Evolutionary conservation across 1,140 invertebrate genomes (phyloP).

Genomic region (Trachymyrmex septentrionalis): DNA sequence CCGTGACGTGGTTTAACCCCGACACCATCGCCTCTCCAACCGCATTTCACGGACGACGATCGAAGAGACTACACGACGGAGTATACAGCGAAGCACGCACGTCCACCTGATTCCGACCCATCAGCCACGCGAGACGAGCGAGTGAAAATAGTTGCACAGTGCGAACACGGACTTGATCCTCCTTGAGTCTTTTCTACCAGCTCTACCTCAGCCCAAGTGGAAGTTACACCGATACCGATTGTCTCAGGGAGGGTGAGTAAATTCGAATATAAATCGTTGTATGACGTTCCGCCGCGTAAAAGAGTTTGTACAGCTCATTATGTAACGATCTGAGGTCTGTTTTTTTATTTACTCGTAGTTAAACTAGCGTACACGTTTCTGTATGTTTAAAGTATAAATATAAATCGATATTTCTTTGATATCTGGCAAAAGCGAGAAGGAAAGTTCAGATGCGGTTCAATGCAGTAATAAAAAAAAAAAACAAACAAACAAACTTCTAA

Average conservation of each 20-base stretch:
- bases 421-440: too few relatives aligned
- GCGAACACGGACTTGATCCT: background rate
- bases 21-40: slow-evolving; percentile 57
- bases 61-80: background rate
- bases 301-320: slow-evolving; percentile 3
- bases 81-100: background rate
- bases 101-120: slow-evolving; percentile 28
- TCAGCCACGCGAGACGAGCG: background rate
- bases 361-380: too few relatives aligned
- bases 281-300: background rate
- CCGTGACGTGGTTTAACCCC: slow-evolving; percentile 75
- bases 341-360: too few relatives aligned
- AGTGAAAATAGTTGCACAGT: background rate
- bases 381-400: too few relatives aligned
- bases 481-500: too few relatives aligned
- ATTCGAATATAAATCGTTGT: background rate
- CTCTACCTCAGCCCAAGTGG: slow-evolving; percentile 66
- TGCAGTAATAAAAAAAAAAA: too few relatives aligned
- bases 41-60: slow-evolving; percentile 62
- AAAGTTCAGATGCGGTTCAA: too few relatives aligned
- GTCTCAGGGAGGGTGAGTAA: slow-evolving; percentile 77
- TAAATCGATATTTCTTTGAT: too few relatives aligned
- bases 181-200: background rate
- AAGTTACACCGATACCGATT: slow-evolving; percentile 64
- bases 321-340: background rate